These are phyloP conservation scores for Diogma glabrata DNA, from an alignment of 2,888 invertebrate species.

Conservation along the genomic window DNA sequence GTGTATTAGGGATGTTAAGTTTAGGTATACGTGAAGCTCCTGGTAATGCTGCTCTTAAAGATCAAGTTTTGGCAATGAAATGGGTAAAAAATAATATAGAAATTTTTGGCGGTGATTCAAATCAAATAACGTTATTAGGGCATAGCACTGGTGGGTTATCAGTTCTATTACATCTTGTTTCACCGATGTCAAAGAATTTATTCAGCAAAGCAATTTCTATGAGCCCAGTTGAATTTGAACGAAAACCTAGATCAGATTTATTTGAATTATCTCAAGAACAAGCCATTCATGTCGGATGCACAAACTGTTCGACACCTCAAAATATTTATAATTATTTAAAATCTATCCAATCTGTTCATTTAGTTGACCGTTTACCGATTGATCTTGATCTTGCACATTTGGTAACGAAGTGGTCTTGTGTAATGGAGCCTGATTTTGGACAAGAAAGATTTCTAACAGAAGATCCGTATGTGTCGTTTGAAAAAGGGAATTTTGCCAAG, in stretches of 20 bases:
- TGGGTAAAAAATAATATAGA: constrained; percentile 45
- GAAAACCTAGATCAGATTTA: not conserved
- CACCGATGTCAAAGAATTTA: constrained; percentile 49
- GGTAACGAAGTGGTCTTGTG: constrained; percentile 56
- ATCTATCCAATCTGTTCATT: no score
- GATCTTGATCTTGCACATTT: no score
- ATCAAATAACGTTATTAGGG: constrained; percentile 49
- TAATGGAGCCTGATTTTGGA: constrained; percentile 51
- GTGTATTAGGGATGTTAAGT: no score
- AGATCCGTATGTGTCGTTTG: constrained; percentile 37
- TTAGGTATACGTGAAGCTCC: constrained; percentile 36
- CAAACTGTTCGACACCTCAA: no score
- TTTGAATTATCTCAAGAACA: no score
- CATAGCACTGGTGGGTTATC: constrained; percentile 41
- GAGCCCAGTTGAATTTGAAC: constrained; percentile 41
- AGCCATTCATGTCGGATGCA: no score
- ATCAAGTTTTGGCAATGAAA: not conserved
- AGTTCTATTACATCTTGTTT: constrained; percentile 41
- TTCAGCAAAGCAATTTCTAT: constrained; percentile 51
- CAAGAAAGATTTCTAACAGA: constrained; percentile 46
- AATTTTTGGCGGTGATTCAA: constrained; percentile 52
- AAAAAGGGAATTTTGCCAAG: constrained; percentile 37
- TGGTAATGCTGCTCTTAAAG: constrained; percentile 49
- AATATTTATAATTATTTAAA: no score
- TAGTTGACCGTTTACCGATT: no score